Evolutionary conservation across 1,140 invertebrate species (phyloP).

Genomic region (Panagrolaimus sp.): DNA sequence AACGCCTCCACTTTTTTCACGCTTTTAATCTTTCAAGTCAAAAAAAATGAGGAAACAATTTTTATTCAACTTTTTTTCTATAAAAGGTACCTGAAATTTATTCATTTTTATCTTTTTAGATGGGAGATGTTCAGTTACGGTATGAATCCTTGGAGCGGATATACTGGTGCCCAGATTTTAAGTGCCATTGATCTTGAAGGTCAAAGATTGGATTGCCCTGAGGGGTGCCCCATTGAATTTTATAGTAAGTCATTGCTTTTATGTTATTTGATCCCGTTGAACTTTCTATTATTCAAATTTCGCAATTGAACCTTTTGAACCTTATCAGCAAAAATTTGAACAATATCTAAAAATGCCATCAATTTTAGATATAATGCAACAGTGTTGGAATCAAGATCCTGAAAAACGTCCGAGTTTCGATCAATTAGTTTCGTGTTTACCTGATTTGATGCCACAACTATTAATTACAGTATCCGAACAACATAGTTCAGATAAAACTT

Average conservation of each 20-base stretch:
- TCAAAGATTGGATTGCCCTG: constrained; percentile 76
- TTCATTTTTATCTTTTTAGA: no score
- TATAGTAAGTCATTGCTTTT: no score
- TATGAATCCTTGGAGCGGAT: constrained; percentile 90
- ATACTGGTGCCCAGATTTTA: constrained; percentile 88
- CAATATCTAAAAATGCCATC: no score
- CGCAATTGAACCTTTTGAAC: no score
- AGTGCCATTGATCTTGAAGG: constrained; percentile 85
- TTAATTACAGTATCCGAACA: constrained; percentile 71
- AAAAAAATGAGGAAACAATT: no score
- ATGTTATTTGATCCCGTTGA: no score
- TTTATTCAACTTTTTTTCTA: no score
- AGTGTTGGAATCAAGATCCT: constrained; percentile 90
- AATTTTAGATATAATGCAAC: constrained; percentile 72
- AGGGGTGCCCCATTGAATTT: constrained; percentile 86
- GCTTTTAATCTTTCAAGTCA: no score
- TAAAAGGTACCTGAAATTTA: no score
- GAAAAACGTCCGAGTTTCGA: constrained; percentile 81
- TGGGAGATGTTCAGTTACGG: constrained; percentile 99
- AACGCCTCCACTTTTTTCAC: no score
- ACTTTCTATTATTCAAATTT: no score
- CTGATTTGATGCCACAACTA: constrained; percentile 77
- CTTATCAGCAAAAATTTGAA: no score
- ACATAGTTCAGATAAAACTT: constrained; percentile 62
- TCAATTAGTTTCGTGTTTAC: constrained; percentile 74